These are phyloP conservation scores for Rhinoraja longicauda DNA, from an alignment of 2,797 vertebrate genomes.

Conservation along the genomic window DNA sequence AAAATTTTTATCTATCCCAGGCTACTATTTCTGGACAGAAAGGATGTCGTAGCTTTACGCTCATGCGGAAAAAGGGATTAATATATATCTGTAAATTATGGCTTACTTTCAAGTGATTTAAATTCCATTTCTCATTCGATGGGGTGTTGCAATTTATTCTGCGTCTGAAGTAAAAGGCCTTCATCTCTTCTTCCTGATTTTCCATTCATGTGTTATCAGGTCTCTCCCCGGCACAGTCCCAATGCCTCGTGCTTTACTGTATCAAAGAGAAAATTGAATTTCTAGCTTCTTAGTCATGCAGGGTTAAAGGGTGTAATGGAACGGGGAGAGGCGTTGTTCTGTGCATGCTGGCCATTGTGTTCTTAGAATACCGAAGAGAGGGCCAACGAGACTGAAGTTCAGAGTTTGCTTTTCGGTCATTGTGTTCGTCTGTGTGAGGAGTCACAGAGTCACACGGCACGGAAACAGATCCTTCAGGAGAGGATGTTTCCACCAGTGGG, in stretches of 20 bases:
- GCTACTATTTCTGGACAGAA: not conserved
- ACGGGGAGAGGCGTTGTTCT: not conserved
- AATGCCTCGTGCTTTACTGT: not conserved
- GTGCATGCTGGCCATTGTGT: not conserved
- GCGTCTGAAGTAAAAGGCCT: not conserved
- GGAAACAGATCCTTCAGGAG: no score
- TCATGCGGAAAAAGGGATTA: not conserved
- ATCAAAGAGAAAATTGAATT: not conserved
- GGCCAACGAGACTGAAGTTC: not conserved
- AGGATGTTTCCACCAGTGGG: no score
- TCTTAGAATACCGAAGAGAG: not conserved
- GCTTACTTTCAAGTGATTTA: not conserved
- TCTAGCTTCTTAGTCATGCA: not conserved
- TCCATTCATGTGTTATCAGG: not conserved
- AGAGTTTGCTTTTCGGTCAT: not conserved
- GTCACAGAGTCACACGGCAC: not conserved
- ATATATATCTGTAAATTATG: conserved; percentile 10
- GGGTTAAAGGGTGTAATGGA: not conserved
- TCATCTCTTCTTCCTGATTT: not conserved
- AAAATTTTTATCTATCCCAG: not conserved
- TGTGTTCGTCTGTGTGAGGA: not conserved
- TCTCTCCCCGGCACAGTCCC: not conserved
- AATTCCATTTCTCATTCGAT: not conserved
- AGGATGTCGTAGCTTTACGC: not conserved
- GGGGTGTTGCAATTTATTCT: not conserved